phyloP scores from a whole-genome alignment of 23 tunicate species.

The Trididemnum nubilum region DNA sequence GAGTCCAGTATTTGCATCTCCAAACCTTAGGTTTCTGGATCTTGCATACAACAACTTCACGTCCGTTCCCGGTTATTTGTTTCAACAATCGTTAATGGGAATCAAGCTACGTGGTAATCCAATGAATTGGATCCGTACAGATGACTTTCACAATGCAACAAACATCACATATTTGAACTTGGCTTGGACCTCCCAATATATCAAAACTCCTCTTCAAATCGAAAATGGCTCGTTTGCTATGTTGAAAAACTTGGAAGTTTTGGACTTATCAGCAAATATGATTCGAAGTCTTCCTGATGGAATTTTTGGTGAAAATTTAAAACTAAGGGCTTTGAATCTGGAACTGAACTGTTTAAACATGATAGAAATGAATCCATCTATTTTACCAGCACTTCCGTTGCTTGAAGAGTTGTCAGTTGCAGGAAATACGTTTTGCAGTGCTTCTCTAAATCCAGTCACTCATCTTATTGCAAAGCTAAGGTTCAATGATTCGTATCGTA shows the following conservation, averaged over 20 bases:
- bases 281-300: background rate
- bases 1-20: background rate
- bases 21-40: background rate
- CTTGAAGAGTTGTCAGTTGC: background rate
- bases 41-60: background rate
- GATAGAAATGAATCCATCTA: background rate
- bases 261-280: background rate
- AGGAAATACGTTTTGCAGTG: background rate
- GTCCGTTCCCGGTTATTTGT: background rate
- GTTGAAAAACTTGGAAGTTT: background rate
- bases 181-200: constrained; percentile 7
- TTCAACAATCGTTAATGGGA: background rate
- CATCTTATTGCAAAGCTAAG: background rate
- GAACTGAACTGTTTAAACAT: background rate
- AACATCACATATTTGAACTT: background rate
- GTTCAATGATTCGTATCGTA: background rate
- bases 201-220: background rate
- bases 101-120: constrained; percentile 13
- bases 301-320: background rate
- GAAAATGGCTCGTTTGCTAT: background rate
- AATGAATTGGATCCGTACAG: background rate
- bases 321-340: background rate
- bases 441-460: background rate
- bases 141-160: background rate
- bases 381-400: background rate